Conservation (phyloP, 2,888 invertebrate genomes). For the Saturnia japonica region DNA sequence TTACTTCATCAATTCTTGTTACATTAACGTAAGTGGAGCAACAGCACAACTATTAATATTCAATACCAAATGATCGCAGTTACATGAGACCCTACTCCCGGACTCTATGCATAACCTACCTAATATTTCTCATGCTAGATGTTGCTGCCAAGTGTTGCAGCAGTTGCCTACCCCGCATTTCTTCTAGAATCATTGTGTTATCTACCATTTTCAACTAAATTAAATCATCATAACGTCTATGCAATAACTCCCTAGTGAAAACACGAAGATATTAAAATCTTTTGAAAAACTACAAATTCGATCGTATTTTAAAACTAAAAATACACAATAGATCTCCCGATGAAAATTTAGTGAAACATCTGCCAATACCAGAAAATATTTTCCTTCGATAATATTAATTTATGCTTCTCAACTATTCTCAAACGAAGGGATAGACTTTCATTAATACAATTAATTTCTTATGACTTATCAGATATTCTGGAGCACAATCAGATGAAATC, state of each 20-base stretch:
- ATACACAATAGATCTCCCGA: background rate
- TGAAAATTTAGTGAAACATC: background rate
- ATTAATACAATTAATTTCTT: background rate
- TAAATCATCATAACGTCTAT: background rate
- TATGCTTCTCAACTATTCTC: background rate
- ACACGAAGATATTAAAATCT: background rate
- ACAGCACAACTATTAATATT: background rate
- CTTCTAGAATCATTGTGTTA: too few relatives aligned
- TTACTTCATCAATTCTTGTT: background rate
- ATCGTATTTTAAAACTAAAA: background rate
- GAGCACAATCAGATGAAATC: slow-evolving; percentile 49
- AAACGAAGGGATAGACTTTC: background rate
- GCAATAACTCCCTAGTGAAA: background rate
- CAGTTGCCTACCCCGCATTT: too few relatives aligned
- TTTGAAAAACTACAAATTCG: background rate
- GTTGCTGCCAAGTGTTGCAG: too few relatives aligned
- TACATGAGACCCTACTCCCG: too few relatives aligned
- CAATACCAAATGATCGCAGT: too few relatives aligned
- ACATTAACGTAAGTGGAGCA: background rate
- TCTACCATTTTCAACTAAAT: too few relatives aligned
- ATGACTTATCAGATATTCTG: slow-evolving; percentile 16
- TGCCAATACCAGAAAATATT: background rate
- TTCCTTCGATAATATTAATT: background rate
- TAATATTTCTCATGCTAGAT: too few relatives aligned
- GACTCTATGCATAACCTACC: too few relatives aligned